These are phyloP conservation scores for Carassius auratus DNA, from an alignment of 2,113 vertebrate genomes.

Conservation along the genomic window DNA sequence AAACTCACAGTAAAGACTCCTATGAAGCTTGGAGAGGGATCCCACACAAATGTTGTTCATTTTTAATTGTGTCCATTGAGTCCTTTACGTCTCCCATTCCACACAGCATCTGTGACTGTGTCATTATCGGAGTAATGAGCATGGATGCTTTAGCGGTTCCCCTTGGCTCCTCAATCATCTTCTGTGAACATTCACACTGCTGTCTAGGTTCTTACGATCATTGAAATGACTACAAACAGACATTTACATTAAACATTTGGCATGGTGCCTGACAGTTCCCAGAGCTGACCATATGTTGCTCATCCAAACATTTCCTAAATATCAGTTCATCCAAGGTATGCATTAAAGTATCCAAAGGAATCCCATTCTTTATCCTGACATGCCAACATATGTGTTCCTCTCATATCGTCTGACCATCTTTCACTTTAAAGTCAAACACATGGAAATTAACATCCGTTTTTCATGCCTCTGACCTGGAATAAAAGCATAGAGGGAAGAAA, in stretches of 20 bases:
- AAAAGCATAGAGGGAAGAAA: conserved; percentile 60
- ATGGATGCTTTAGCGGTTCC: conserved; percentile 26
- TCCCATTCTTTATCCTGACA: conserved; percentile 4
- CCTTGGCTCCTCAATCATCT: conserved; percentile 8
- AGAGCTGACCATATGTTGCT: conserved; percentile 8
- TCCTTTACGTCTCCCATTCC: conserved; percentile 5
- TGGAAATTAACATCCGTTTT: conserved; percentile 36
- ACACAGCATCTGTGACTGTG: conserved; percentile 9
- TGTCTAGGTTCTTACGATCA: conserved; percentile 16
- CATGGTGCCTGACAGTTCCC: neutral
- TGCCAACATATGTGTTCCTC: neutral
- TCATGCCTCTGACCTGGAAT: conserved; percentile 55
- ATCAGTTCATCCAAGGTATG: neutral
- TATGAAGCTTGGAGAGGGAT: neutral
- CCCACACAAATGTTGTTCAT: conserved; percentile 16
- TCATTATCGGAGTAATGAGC: conserved; percentile 8
- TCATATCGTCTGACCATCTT: conserved; percentile 13
- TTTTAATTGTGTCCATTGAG: neutral
- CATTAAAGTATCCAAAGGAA: neutral
- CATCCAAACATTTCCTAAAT: conserved; percentile 1
- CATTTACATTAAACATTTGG: neutral
- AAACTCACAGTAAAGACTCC: conserved; percentile 3
- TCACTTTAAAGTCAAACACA: conserved; percentile 47
- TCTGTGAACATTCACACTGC: conserved; percentile 13
- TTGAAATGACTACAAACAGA: conserved; percentile 9